phyloP scores from a whole-genome alignment of 2,888 invertebrate genomes.

The Brachyptera risi region DNA sequence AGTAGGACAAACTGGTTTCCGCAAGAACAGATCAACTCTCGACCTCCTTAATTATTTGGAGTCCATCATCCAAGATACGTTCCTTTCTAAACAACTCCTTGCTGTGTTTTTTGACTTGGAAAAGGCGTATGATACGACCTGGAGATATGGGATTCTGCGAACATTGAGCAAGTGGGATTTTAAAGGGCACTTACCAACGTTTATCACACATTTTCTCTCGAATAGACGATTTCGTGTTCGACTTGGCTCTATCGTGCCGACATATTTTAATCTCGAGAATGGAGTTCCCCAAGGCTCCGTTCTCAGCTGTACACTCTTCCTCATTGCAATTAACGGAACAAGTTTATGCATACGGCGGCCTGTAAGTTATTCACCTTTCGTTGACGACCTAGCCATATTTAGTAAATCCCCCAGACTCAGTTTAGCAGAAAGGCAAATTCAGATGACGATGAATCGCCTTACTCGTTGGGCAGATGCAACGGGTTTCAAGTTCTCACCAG shows the following conservation, averaged over 20 bases:
- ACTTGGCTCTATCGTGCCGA: conserved; percentile 8
- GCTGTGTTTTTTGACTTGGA: conserved; percentile 33
- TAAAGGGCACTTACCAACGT: conserved; percentile 29
- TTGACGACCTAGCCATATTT: too few species aligned
- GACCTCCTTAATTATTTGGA: conserved; percentile 29
- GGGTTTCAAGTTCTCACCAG: neutral
- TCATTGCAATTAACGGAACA: too few species aligned
- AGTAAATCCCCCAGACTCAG: too few species aligned
- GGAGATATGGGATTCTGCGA: conserved; percentile 30
- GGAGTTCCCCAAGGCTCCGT: conserved; percentile 22
- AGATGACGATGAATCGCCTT: neutral
- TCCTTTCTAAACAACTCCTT: conserved; percentile 32
- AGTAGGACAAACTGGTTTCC: conserved; percentile 23
- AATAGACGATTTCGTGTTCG: conserved; percentile 14
- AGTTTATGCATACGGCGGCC: neutral
- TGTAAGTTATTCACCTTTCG: neutral
- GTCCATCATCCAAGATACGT: conserved; percentile 31
- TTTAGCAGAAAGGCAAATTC: neutral
- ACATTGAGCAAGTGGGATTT: conserved; percentile 27
- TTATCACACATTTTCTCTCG: conserved; percentile 20
- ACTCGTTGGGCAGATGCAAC: neutral
- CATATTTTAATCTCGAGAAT: neutral
- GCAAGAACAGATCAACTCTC: neutral
- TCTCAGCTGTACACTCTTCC: neutral
- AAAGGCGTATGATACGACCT: conserved; percentile 31